Base-by-base conservation (phyloP, 2,113 vertebrate species). In the Hyperoodon ampullatus region DNA sequence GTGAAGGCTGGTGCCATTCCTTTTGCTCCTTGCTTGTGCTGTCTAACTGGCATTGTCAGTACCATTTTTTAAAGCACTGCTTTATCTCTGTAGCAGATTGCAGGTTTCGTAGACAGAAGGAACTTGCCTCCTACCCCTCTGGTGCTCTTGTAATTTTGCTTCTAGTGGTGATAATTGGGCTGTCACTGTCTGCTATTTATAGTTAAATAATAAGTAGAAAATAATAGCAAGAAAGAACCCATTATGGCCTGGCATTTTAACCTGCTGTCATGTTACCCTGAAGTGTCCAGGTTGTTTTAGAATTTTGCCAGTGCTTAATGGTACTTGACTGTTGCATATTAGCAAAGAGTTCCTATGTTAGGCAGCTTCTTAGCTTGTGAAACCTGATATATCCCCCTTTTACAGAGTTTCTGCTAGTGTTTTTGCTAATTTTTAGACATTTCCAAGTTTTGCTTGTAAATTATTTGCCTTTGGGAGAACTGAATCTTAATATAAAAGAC, bases 131-230 rank as follows among this genome's bases (percentile, higher is more conserved):
- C 39, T 84, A 16, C 53, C 53, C 33, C 6, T 47, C 33, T 80
- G 82, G 18, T 68, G 9, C 13, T 74, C 21, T 8, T n/a, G 18
- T 58, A 39, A 35, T 93, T 96, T 93, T 68, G 23, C 9, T 74
- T 13, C 55, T 24, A 13, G 15, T 44, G 30, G 8, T 83, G 33
- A 81, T 33, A 78, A 30, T 16, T 19, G n/a, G 19, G 19, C 30
- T 84, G 35, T 71, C 35, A 77, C 8, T 66, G 12, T 1, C 66
- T 88, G 15, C 8, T 68, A 33, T 47, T 88, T 65, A 72, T 35
- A 91, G 65, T 58, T 70, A 93, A 84, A 65, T 53, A 78, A 55
- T 26, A 94, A 10, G 19, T 68, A 71, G 44, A 89, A 97, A 71
- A 85, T 53, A 90, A 75, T 68, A 91, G 66, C 14, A 74, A 78